These are phyloP conservation scores for Tenebrosternarchus preto DNA, from an alignment of 2,113 vertebrate genomes.

Conservation along the genomic window DNA sequence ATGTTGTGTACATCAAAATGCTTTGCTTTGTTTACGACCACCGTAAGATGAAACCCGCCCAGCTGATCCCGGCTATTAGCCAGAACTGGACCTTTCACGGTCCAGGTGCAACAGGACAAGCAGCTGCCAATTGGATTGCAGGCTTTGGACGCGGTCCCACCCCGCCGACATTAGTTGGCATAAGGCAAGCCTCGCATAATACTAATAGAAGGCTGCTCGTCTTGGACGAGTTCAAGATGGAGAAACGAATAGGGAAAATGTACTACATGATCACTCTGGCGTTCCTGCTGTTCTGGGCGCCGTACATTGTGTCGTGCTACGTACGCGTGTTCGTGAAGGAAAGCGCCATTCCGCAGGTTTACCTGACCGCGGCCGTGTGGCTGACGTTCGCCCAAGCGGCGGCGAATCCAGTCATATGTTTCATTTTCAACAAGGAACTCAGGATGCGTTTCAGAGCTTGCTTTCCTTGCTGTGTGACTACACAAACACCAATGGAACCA, in stretches of 20 bases:
- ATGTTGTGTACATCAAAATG: constrained; percentile 92
- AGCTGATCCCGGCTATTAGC: constrained; percentile 92
- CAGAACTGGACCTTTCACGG: constrained; percentile 98
- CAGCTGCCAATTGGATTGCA: constrained; percentile 95
- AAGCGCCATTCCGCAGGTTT: constrained; percentile 84
- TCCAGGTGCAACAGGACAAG: constrained; percentile 92
- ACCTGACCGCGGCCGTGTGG: constrained; percentile 91
- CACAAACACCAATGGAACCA: constrained; percentile 84
- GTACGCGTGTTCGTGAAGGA: constrained; percentile 87
- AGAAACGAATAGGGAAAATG: constrained; percentile 96
- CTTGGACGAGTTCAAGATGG: constrained; percentile 94
- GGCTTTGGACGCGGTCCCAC: constrained; percentile 94
- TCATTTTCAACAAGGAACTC: constrained; percentile 93
- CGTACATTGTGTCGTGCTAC: constrained; percentile 92
- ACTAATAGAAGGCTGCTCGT: constrained; percentile 89
- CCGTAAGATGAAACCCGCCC: constrained; percentile 96
- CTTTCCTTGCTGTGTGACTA: constrained; percentile 86
- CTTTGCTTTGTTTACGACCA: constrained; percentile 95
- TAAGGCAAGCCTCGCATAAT: constrained; percentile 84
- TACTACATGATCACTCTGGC: constrained; percentile 94
- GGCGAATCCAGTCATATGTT: constrained; percentile 92
- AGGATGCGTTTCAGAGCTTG: constrained; percentile 86
- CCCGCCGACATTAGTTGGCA: constrained; percentile 92
- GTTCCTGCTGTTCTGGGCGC: constrained; percentile 91
- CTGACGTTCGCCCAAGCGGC: constrained; percentile 94